Percentiles rank a stretch among this genome's conserved stretches.
These are phyloP conservation scores for Spialia ferax DNA, from an alignment of 2,888 invertebrate species.

Conservation along the genomic window DNA sequence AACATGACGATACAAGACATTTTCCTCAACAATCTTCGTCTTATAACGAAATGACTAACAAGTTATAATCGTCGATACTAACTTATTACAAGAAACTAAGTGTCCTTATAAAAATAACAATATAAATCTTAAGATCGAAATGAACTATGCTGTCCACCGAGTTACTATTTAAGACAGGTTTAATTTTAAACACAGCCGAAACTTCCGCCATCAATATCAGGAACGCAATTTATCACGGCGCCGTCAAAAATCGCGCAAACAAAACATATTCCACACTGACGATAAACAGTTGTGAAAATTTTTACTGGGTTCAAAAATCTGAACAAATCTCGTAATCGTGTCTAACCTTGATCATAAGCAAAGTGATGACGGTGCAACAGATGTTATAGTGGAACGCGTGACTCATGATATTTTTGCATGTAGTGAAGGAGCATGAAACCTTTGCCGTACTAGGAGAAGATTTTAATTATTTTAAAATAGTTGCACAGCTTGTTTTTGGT, in stretches of 20 bases:
- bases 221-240: conserved; percentile 14
- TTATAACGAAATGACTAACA: neutral
- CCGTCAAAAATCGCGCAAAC: conserved; percentile 17
- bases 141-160: neutral
- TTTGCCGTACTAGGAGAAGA: conserved; percentile 2
- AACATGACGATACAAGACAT: conserved; percentile 27
- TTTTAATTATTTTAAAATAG: too few species aligned
- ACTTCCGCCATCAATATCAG: conserved; percentile 16
- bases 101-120: too few species aligned
- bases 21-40: conserved; percentile 8
- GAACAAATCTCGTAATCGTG: conserved; percentile 4
- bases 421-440: conserved; percentile 7
- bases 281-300: conserved; percentile 11
- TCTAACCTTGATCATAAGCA: conserved; percentile 25
- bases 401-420: conserved; percentile 57
- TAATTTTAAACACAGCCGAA: neutral
- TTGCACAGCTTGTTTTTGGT: neutral
- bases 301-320: neutral
- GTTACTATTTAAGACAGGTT: neutral
- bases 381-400: conserved; percentile 63
- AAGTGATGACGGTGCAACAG: conserved; percentile 60
- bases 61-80: neutral
- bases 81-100: neutral
- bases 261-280: conserved; percentile 4
- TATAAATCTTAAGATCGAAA: neutral